Percentiles rank a stretch among this genome's conserved stretches.
These are phyloP conservation scores for Clarias platycephalus DNA, from an alignment of 2,797 vertebrate genomes.

Conservation along the genomic window DNA sequence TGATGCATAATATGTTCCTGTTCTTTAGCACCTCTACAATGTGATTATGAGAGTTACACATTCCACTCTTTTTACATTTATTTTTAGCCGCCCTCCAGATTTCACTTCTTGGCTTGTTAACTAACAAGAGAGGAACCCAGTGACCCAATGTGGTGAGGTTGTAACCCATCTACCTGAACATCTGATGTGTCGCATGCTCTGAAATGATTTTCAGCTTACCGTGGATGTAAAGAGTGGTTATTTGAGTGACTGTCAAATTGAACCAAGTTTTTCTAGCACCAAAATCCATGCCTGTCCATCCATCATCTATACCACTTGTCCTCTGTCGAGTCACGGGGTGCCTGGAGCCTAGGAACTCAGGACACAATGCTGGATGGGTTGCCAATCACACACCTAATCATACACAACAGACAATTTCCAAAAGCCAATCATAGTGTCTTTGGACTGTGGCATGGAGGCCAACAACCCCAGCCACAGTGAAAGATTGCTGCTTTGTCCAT, in stretches of 20 bases:
- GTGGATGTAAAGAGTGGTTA: neutral
- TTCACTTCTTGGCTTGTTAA: neutral
- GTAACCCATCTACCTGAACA: neutral
- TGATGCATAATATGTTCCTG: conserved; percentile 23
- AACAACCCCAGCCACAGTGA: too few relatives aligned
- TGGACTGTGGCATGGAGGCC: too few relatives aligned
- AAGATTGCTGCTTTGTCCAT: too few relatives aligned
- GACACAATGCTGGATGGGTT: too few relatives aligned
- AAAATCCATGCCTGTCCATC: too few relatives aligned
- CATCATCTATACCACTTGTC: too few relatives aligned
- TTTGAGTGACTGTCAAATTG: neutral
- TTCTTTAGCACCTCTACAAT: conserved; percentile 11
- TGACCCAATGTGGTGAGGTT: neutral
- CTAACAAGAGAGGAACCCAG: neutral
- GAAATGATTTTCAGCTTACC: neutral
- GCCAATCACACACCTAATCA: too few relatives aligned
- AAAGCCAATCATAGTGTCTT: too few relatives aligned
- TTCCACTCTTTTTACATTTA: too few relatives aligned
- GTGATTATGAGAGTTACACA: conserved; percentile 12
- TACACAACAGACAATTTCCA: too few relatives aligned
- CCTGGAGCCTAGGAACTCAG: too few relatives aligned
- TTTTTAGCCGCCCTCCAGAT: neutral
- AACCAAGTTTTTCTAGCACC: neutral
- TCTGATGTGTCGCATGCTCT: neutral
- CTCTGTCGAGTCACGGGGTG: too few relatives aligned